Conservation (phyloP, 1,140 invertebrate genomes). For the Penaeus japonicus region DNA sequence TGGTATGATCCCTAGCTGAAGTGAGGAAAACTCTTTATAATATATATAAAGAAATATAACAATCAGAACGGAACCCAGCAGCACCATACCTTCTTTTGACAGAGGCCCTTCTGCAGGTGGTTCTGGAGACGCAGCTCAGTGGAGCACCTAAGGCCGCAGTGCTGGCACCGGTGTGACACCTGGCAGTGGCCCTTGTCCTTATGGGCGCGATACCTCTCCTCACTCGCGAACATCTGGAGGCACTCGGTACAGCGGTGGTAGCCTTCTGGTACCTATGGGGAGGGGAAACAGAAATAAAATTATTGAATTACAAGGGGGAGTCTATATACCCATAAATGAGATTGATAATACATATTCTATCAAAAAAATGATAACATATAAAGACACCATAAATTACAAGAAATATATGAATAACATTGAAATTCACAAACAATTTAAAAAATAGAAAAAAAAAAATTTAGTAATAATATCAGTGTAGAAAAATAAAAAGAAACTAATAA, state of each 20-base stretch:
- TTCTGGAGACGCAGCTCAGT: slow-evolving; percentile 48
- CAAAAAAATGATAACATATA: not conserved
- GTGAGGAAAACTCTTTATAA: no score
- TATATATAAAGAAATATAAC: no score
- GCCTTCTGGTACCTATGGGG: slow-evolving; percentile 54
- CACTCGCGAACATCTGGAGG: slow-evolving; percentile 59
- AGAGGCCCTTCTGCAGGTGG: slow-evolving; percentile 54
- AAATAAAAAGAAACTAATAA: no score
- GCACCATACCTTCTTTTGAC: slow-evolving; percentile 44
- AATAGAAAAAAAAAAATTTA: no score
- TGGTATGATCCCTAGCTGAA: no score
- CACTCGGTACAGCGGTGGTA: slow-evolving; percentile 56
- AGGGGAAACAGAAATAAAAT: not conserved
- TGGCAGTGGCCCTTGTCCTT: slow-evolving; percentile 53
- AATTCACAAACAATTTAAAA: no score
- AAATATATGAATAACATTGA: no score
- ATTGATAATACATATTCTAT: not conserved
- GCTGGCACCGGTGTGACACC: slow-evolving; percentile 48
- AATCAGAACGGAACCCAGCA: not conserved
- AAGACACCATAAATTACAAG: no score
- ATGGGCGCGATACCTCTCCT: slow-evolving; percentile 50
- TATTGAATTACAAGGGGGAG: not conserved
- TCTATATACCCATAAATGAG: not conserved
- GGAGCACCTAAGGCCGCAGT: slow-evolving; percentile 56
- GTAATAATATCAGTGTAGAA: no score